Base-by-base conservation (phyloP, 2,113 vertebrate genomes). In the Mystacornis crossleyi region DNA sequence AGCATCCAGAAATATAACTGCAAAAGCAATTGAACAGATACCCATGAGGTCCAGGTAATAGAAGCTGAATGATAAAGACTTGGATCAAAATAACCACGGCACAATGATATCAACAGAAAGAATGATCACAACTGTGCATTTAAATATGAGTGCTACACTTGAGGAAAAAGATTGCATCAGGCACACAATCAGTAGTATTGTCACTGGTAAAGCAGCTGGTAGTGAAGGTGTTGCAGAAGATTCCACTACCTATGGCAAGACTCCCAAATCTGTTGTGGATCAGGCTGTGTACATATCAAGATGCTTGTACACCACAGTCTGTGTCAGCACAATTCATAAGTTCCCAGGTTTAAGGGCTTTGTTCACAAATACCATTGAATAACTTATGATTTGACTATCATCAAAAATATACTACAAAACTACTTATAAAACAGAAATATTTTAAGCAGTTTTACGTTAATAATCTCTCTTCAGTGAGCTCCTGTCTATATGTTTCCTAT, bases 261-360 rank as follows among this genome's bases (percentile, higher is more conserved):
- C 9, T 31, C 31, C 31, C 36, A 81, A 9, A 78, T 11, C 45
- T 50, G 4, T 16, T 55, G 16, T 31, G 18, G 26, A 55, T 40
- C 40, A n/a, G 17, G 5, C 2, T 21, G 6, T 26, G 9, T 14
- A 15, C 0, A 0, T 7, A 6, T 60, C 42, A 50, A 43, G 24
- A 31, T 18, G 16, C 9, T 45, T n/a, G 8, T 13, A 36, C 23
- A 8, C 12, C 55, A 36, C 0, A 5, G 2, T 33, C 11, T 25
- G 18, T 58, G 26, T 25, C 36, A 28, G 34, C 14, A 55, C 5
- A 60, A 8, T 23, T 57, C 3, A 0, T 24, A 70, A 70, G 3
- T 53, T 31, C 17, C 17, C 28, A 34, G 67, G 16, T 61, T 65
- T 43, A 65, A 83, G 15, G 28, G 9, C 3, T 65, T 31, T 61